Percentiles rank a stretch among this genome's conserved stretches.
Evolutionary conservation across 1,140 invertebrate genomes (phyloP).

Genomic region (Pantala flavescens): DNA sequence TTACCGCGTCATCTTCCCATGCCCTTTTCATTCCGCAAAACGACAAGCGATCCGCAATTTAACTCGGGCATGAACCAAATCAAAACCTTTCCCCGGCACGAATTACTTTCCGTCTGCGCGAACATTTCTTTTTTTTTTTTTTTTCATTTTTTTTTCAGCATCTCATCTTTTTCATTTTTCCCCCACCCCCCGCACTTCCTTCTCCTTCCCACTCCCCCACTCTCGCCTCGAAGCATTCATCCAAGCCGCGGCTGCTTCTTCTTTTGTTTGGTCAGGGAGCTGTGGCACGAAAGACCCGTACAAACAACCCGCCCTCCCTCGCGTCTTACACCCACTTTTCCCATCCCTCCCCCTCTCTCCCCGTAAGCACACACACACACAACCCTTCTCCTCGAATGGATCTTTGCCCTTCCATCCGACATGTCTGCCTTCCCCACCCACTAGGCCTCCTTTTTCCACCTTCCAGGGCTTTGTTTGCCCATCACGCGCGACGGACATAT

Average conservation of each 20-base stretch:
- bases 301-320: conserved; percentile 10
- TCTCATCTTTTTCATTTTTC: background rate
- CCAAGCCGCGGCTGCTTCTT: background rate
- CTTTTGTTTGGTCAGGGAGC: conserved; percentile 16
- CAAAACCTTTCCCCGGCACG: too few relatives aligned
- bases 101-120: too few relatives aligned
- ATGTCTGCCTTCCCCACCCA: background rate
- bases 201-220: background rate
- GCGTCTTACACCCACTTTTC: background rate
- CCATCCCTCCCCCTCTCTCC: background rate
- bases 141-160: too few relatives aligned
- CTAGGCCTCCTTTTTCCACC: background rate
- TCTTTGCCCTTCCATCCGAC: background rate
- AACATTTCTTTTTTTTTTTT: too few relatives aligned
- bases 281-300: conserved; percentile 8
- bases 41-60: too few relatives aligned
- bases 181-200: background rate
- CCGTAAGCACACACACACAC: background rate
- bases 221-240: background rate
- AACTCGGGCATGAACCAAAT: too few relatives aligned
- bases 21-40: too few relatives aligned
- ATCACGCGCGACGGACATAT: conserved; percentile 18
- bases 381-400: background rate
- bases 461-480: conserved; percentile 12
- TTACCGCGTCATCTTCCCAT: too few relatives aligned